Evolutionary conservation across 1,140 invertebrate species (phyloP).

Genomic region (Caenorhabditis brenneri): DNA sequence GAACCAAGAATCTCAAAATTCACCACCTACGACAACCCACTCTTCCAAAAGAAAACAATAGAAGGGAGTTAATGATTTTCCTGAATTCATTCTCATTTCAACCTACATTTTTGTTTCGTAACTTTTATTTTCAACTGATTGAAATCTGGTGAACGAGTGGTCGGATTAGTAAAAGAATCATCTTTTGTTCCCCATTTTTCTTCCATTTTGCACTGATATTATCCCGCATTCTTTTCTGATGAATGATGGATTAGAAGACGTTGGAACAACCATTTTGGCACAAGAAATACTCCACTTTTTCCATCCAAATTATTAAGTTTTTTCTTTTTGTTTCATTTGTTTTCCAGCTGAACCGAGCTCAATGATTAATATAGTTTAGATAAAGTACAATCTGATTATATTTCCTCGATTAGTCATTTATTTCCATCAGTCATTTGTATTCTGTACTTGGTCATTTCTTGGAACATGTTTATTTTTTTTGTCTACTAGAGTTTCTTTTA

Average conservation of each 20-base stretch:
- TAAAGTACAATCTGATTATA: neutral
- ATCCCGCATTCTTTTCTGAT: neutral
- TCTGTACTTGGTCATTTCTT: neutral
- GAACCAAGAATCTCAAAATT: too few relatives aligned
- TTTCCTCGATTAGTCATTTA: neutral
- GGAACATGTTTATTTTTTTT: too few relatives aligned
- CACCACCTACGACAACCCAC: too few relatives aligned
- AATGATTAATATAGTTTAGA: neutral
- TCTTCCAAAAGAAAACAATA: neutral
- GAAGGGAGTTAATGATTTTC: neutral
- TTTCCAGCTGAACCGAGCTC: too few relatives aligned
- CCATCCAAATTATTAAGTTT: neutral
- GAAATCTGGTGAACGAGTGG: neutral
- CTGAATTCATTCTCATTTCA: neutral
- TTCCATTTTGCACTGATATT: neutral
- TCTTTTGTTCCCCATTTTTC: neutral
- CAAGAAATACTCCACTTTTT: too few relatives aligned
- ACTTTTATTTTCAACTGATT: neutral
- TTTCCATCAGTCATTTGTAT: neutral
- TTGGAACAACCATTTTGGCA: too few relatives aligned
- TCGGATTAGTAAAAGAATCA: neutral
- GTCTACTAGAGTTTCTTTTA: too few relatives aligned
- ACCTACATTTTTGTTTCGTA: neutral
- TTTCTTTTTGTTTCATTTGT: too few relatives aligned
- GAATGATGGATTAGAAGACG: constrained; percentile 5